phyloP scores from a whole-genome alignment of 2,797 vertebrate species.

The Steatocranus sp. region DNA sequence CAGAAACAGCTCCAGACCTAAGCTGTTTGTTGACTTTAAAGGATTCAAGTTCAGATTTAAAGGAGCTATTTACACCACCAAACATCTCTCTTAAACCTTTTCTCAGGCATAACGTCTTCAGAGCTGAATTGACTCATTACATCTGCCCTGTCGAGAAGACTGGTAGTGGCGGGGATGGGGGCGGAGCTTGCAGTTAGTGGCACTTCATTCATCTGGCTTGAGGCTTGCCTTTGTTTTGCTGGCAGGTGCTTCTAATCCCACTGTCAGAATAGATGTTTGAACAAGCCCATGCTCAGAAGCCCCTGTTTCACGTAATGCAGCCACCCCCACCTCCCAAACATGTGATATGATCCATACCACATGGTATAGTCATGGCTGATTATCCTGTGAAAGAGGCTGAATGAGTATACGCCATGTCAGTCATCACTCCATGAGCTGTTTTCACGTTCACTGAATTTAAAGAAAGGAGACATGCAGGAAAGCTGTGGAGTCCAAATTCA shows the following conservation, averaged over 20 bases:
- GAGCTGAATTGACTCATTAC: constrained; percentile 26
- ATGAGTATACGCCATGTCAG: neutral
- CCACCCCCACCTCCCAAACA: neutral
- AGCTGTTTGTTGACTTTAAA: neutral
- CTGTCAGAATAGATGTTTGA: constrained; percentile 66
- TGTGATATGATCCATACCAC: constrained; percentile 38
- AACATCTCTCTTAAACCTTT: neutral
- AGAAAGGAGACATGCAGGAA: neutral
- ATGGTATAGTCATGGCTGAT: constrained; percentile 36
- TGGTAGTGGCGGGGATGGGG: neutral
- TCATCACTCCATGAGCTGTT: neutral
- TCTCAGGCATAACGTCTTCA: neutral
- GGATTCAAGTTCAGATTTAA: neutral
- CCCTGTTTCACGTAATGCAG: constrained; percentile 14
- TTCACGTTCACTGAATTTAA: neutral
- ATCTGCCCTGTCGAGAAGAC: neutral
- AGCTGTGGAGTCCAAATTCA: neutral
- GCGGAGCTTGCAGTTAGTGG: constrained; percentile 19
- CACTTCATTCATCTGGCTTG: constrained; percentile 55
- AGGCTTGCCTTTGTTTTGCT: constrained; percentile 57
- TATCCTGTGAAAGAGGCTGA: constrained; percentile 5
- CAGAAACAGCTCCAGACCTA: neutral
- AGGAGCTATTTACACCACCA: neutral
- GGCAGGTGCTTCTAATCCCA: constrained; percentile 71
- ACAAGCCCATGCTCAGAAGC: constrained; percentile 49